A percentile compares a stretch with the other conserved stretches of the same genome.
Evolutionary conservation across 2,113 vertebrate genomes (phyloP).

Genomic region (Vidua chalybeata): DNA sequence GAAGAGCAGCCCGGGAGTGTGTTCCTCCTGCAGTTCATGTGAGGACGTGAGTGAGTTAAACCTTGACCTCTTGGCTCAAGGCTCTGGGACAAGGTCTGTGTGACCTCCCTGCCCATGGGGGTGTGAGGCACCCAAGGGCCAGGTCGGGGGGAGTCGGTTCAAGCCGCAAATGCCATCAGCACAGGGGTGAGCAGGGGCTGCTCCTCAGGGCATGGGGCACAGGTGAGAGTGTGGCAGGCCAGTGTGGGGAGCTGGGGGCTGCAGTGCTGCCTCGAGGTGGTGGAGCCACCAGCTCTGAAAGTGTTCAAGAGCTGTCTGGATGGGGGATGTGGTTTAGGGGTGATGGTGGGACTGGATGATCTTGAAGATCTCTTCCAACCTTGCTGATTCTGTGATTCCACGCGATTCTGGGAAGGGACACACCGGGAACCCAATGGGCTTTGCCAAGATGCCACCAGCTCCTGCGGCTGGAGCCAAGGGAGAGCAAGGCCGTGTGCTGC

Average conservation of each 20-base stretch:
- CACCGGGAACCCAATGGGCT: not conserved
- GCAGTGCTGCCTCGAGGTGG: not conserved
- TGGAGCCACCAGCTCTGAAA: not conserved
- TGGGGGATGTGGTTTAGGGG: not conserved
- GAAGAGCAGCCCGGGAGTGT: not conserved
- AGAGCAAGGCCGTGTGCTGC: fast-evolving
- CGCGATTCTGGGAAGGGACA: not conserved
- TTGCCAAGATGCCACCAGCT: not conserved
- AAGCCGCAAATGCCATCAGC: not conserved
- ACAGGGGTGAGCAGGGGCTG: not conserved
- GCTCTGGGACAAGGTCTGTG: not conserved
- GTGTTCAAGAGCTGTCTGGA: not conserved
- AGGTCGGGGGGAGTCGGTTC: not conserved
- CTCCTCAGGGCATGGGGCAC: not conserved
- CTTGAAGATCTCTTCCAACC: not conserved
- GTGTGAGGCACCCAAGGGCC: fast-evolving
- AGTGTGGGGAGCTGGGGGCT: not conserved
- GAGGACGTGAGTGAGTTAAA: not conserved
- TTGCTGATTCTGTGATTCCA: not conserved
- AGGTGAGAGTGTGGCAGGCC: not conserved
- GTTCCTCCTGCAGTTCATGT: not conserved
- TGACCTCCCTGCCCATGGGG: not conserved
- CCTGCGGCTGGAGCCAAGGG: not conserved
- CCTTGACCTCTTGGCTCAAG: not conserved
- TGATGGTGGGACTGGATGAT: not conserved